These are phyloP conservation scores for Macrosteles quadrilineatus DNA, from an alignment of 1,140 invertebrate species.

Conservation along the genomic window DNA sequence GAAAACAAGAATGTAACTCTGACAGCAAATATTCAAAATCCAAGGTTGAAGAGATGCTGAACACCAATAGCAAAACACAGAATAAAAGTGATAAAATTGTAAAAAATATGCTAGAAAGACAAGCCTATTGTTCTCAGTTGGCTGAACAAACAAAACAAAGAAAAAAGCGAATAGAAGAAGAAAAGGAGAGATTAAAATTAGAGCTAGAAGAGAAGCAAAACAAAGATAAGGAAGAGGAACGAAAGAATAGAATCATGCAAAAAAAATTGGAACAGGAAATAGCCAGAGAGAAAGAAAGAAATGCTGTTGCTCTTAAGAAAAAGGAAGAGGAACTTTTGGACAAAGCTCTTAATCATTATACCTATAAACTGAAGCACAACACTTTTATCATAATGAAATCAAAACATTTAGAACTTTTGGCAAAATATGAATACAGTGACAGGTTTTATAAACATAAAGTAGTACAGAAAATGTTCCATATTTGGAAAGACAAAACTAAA, in stretches of 20 bases:
- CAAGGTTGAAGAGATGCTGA: no score
- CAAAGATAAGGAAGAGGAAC: background rate
- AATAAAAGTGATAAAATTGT: background rate
- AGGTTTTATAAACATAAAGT: background rate
- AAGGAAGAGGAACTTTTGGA: background rate
- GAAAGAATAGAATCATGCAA: background rate
- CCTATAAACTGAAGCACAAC: background rate
- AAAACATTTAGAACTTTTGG: background rate
- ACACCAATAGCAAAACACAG: background rate
- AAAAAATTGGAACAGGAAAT: background rate
- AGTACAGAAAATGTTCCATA: background rate
- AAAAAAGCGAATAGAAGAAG: background rate
- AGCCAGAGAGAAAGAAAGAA: conserved; percentile 1
- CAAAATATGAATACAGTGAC: background rate
- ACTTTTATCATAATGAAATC: background rate
- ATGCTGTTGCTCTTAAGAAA: background rate
- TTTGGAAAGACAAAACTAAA: background rate
- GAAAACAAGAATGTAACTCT: no score
- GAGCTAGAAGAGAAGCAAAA: conserved; percentile 5
- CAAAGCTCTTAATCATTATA: background rate
- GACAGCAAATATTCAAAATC: no score
- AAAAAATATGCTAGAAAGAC: background rate
- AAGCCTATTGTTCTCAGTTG: background rate
- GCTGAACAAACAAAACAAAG: conserved; percentile 2
- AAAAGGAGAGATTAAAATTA: background rate